Evolutionary conservation across 2,797 vertebrate species (phyloP).

Genomic region (Brachymystax lenok): DNA sequence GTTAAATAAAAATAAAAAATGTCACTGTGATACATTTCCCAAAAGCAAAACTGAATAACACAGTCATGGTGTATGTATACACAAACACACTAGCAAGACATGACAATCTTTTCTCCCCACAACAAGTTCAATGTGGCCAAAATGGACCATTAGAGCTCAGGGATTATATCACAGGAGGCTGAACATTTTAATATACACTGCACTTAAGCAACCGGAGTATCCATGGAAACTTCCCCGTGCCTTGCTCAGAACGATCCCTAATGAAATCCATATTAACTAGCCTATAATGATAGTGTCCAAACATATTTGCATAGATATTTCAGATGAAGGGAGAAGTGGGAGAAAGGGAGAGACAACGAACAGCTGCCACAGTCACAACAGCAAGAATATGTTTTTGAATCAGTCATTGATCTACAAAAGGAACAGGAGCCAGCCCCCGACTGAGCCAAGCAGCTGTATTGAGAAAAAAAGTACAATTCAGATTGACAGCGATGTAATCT

Average conservation of each 20-base stretch:
- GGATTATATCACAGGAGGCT: constrained; percentile 79
- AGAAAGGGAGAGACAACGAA: constrained; percentile 25
- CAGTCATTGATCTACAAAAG: constrained; percentile 41
- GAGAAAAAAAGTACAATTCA: not conserved
- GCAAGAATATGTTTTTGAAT: constrained; percentile 40
- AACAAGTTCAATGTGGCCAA: constrained; percentile 69
- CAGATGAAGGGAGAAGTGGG: constrained; percentile 32
- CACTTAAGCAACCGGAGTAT: constrained; percentile 75
- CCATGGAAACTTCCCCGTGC: constrained; percentile 80
- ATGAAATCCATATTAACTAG: constrained; percentile 83
- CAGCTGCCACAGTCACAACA: constrained; percentile 55
- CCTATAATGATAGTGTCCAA: constrained; percentile 80
- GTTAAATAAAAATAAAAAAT: not conserved
- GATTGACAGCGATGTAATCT: not conserved
- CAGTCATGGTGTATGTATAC: not conserved
- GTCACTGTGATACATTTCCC: not conserved
- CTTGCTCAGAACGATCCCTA: constrained; percentile 71
- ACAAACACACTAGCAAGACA: constrained; percentile 51
- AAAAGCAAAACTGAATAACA: not conserved
- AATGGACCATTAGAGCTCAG: constrained; percentile 75
- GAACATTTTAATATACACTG: constrained; percentile 80
- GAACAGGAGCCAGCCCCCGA: constrained; percentile 32
- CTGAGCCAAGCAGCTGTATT: not conserved
- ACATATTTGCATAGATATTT: constrained; percentile 80
- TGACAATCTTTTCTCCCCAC: constrained; percentile 56